Conservation (phyloP, 2,113 vertebrate species). For the human (Homo sapiens) region DNA sequence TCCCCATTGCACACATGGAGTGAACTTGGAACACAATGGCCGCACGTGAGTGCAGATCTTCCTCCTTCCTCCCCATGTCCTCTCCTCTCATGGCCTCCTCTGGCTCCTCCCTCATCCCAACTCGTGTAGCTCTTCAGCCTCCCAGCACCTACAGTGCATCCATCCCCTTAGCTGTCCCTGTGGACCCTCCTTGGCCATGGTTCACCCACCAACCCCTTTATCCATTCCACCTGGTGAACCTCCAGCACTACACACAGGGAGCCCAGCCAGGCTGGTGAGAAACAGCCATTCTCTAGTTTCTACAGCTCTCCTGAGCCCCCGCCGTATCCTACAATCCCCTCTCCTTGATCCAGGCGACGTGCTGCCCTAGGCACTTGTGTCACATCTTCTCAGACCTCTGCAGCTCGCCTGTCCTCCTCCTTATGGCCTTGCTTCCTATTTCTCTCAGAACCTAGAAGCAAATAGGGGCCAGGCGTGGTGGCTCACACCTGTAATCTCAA, state of each 20-base stretch:
- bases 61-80: too few species aligned
- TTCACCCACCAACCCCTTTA: not conserved
- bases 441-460: not conserved
- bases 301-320: not conserved
- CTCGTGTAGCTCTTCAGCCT: not conserved
- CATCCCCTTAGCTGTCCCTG: not conserved
- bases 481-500: too few species aligned
- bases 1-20: fast-evolving
- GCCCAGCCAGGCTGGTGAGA: not conserved
- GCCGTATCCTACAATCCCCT: fast-evolving
- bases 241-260: fast-evolving
- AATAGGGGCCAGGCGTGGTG: too few species aligned
- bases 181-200: not conserved
- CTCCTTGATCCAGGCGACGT: fast-evolving
- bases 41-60: fast-evolving
- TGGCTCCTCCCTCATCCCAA: not conserved
- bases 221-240: not conserved
- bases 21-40: fast-evolving
- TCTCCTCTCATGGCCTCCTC: not conserved
- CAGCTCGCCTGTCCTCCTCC: fast-evolving
- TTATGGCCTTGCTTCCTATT: not conserved
- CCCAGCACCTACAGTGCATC: fast-evolving
- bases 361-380: fast-evolving
- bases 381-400: not conserved
- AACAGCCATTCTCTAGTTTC: not conserved